Percentiles rank a stretch among this genome's conserved stretches.
Conservation (phyloP, 2,113 vertebrate species). For the Stegostoma tigrinum region DNA sequence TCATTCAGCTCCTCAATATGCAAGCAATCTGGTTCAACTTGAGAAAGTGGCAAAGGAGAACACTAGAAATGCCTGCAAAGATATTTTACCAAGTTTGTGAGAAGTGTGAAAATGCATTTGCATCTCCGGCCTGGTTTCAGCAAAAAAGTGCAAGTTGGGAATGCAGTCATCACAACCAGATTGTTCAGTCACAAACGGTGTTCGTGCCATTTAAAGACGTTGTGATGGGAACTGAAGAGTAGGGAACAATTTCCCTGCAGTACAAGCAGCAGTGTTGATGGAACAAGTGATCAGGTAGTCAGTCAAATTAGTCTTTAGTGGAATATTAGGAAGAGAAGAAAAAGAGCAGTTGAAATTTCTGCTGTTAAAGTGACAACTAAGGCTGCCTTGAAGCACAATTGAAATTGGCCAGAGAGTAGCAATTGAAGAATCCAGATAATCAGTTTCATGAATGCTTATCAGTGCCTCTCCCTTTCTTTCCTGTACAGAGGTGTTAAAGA, state of each 20-base stretch:
- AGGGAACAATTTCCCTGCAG: neutral
- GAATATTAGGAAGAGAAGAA: neutral
- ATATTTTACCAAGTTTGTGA: neutral
- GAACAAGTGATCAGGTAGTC: neutral
- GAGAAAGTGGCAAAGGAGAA: neutral
- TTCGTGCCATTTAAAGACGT: neutral
- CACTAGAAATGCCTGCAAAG: neutral
- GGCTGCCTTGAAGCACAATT: neutral
- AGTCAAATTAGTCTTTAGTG: neutral
- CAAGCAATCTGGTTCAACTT: neutral
- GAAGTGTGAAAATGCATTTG: neutral
- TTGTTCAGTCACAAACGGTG: neutral
- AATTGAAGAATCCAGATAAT: neutral
- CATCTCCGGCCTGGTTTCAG: neutral
- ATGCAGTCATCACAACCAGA: neutral
- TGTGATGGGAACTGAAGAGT: neutral
- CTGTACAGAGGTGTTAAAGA: neutral
- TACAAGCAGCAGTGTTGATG: neutral
- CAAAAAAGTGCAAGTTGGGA: neutral
- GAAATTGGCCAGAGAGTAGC: neutral
- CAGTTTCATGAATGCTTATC: neutral
- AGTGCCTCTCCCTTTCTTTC: neutral
- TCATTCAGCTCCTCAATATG: neutral
- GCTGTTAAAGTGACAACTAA: neutral
- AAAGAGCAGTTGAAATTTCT: neutral